Conservation (phyloP, 2,888 invertebrate genomes). For the Adelphocoris suturalis region DNA sequence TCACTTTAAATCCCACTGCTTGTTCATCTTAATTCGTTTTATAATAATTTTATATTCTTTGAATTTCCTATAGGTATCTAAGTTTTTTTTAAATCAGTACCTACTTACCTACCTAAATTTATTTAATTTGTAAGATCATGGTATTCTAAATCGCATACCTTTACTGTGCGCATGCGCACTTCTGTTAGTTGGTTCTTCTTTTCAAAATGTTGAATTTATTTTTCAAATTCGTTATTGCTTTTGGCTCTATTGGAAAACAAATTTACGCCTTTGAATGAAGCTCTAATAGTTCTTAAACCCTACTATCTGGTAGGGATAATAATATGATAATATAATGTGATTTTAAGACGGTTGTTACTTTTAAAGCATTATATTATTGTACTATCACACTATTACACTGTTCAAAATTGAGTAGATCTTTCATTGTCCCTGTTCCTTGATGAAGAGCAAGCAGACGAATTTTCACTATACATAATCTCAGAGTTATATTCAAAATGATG, state of each 20-base stretch:
- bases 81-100: not conserved
- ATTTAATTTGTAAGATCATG: no score
- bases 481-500: no score
- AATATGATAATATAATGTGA: slow-evolving; percentile 28
- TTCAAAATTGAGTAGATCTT: slow-evolving; percentile 1
- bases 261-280: slow-evolving; percentile 36
- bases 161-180: not conserved
- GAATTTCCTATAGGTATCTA: not conserved
- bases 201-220: not conserved
- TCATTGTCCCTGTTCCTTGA: not conserved
- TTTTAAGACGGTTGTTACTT: not conserved
- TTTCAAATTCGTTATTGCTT: slow-evolving; percentile 56
- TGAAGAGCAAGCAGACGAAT: no score
- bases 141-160: no score
- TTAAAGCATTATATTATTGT: slow-evolving; percentile 13
- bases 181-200: slow-evolving; percentile 5
- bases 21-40: slow-evolving; percentile 9
- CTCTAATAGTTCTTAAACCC: slow-evolving; percentile 23
- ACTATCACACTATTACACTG: slow-evolving; percentile 36
- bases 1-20: slow-evolving; percentile 8
- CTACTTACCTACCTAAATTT: no score
- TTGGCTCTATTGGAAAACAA: slow-evolving; percentile 57
- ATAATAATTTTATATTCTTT: not conserved
- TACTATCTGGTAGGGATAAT: not conserved
- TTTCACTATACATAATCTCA: no score